Evolutionary conservation across 2,113 vertebrate genomes (phyloP), one percentile per base, ranked within the genome.

Genomic region (Cyphomyrus plagiostoma): DNA sequence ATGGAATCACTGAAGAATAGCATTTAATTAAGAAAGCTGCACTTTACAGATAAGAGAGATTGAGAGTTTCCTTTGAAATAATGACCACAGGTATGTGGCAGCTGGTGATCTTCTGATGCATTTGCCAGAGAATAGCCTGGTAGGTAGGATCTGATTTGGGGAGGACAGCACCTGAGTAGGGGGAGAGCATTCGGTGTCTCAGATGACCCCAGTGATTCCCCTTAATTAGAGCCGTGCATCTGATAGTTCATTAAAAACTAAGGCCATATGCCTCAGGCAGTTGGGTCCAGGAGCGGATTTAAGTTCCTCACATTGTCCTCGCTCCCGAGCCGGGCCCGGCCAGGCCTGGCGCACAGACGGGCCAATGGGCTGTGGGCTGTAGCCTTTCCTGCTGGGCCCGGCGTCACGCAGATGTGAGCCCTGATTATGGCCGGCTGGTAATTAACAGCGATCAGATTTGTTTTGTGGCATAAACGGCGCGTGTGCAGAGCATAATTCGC

Each of bases 361-460:
- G 96, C 95, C 96, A 96, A 96, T 96, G 96, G 95, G 96, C 96
- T 95, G 96, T 96, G 96, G 9, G 49, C 96, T 96, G 70, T 95
- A 96, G 96, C 95, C 94, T 94, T 96, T 96, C 96, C 96, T 96
- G 96, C 96, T 96, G 96, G 91, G 96, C 95, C 96, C 96, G 95
- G 96, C 97, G 96, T 97, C 96, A 96, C 96, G 96, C 96, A 96
- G 96, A 96, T 97, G 95, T 97, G 96, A 96, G 96, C 96, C 96
- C 98, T 97, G 97, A 97, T 98, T 97, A 97, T 96, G 97, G 97
- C 97, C 95, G 96, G 96, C 97, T 97, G 96, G 96, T 98, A 98
- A 98, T 98, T 98, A 98, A 98, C 97, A 97, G 97, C 97, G 97
- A 98, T 99, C 97, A 97, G 98, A 98, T 99, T 99, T 99, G 98